These are phyloP conservation scores for Onychomys leucogaster DNA, from an alignment of 2,797 vertebrate species.

Conservation along the genomic window DNA sequence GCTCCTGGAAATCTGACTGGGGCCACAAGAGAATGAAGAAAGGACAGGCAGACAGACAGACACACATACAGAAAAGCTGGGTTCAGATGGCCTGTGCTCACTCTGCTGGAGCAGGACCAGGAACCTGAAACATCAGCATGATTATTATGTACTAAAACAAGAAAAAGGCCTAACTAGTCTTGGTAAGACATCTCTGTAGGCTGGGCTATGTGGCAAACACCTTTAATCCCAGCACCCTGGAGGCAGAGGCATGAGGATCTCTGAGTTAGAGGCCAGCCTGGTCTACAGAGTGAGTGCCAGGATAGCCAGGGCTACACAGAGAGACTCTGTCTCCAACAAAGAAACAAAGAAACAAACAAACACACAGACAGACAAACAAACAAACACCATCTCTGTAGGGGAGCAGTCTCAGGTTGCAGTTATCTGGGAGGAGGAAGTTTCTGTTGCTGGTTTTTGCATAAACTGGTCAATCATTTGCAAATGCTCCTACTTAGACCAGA, in stretches of 20 bases:
- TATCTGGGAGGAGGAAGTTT: background rate
- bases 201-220: no score
- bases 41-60: background rate
- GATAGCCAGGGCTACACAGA: no score
- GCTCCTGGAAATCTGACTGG: background rate
- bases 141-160: background rate
- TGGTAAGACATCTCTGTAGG: no score
- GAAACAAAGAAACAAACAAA: no score
- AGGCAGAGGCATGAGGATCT: no score
- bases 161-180: background rate
- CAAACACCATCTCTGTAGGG: background rate
- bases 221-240: no score
- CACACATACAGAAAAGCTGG: background rate
- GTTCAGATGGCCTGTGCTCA: background rate
- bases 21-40: background rate
- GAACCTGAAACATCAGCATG: background rate
- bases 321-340: no score
- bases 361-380: no score
- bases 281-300: no score
- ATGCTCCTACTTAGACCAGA: background rate
- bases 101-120: background rate
- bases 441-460: background rate
- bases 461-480: background rate
- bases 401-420: no score
- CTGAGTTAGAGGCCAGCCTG: no score